Evolutionary conservation across 2,888 invertebrate genomes (phyloP).

Genomic region (Hylaea fasciaria): DNA sequence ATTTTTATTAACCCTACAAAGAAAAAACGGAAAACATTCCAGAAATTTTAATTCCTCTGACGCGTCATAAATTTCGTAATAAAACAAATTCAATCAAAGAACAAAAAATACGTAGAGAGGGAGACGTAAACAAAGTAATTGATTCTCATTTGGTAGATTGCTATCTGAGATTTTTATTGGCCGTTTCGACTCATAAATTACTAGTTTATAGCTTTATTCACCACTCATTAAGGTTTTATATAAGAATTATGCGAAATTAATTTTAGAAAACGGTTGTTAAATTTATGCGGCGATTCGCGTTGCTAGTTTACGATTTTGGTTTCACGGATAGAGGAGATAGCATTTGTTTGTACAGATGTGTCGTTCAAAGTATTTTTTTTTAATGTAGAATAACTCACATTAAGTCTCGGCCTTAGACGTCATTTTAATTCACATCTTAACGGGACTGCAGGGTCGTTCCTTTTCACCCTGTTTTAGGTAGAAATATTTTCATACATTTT

Average conservation of each 20-base stretch:
- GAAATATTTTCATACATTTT: too few species aligned
- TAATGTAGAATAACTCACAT: too few species aligned
- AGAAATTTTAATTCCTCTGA: slow-evolving; percentile 34
- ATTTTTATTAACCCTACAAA: slow-evolving; percentile 11
- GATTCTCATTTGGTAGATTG: slow-evolving; percentile 64
- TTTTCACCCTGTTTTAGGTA: too few species aligned
- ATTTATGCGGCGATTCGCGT: slow-evolving; percentile 63
- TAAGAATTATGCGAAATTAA: slow-evolving; percentile 79
- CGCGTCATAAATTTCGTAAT: slow-evolving; percentile 44
- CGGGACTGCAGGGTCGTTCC: too few species aligned
- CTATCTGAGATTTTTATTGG: slow-evolving; percentile 65
- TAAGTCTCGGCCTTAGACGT: too few species aligned
- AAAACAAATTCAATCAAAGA: slow-evolving; percentile 47
- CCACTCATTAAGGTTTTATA: slow-evolving; percentile 80
- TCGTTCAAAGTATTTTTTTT: slow-evolving; percentile 9
- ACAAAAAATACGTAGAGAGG: slow-evolving; percentile 43
- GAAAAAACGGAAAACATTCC: slow-evolving; percentile 27
- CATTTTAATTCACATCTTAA: too few species aligned
- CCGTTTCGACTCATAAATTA: slow-evolving; percentile 64
- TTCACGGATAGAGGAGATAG: slow-evolving; percentile 46
- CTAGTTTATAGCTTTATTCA: slow-evolving; percentile 78
- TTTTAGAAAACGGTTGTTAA: slow-evolving; percentile 75
- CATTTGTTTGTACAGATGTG: slow-evolving; percentile 25
- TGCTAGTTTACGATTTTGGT: slow-evolving; percentile 53
- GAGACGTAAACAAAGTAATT: slow-evolving; percentile 67